phyloP scores from a whole-genome alignment of 2,888 invertebrate genomes.

The Mythimna loreyi region DNA sequence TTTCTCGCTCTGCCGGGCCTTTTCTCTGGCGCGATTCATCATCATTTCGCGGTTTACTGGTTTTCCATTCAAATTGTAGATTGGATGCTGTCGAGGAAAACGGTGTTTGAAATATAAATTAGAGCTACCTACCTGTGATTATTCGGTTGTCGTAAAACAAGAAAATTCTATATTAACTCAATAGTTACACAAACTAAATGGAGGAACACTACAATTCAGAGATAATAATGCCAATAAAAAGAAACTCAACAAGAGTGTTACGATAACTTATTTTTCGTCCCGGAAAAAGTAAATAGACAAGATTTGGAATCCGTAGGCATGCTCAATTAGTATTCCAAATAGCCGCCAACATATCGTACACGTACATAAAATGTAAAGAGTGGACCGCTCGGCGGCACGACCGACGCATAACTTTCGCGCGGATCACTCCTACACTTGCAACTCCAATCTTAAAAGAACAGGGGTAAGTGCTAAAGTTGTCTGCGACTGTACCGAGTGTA shows the following conservation, averaged over 20 bases:
- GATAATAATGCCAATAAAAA: slow-evolving; percentile 50
- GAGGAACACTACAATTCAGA: slow-evolving; percentile 13
- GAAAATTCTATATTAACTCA: slow-evolving; percentile 7
- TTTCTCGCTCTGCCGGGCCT: slow-evolving; percentile 82
- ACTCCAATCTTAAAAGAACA: slow-evolving; percentile 83
- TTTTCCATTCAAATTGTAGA: slow-evolving; percentile 86
- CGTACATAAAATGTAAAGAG: slow-evolving; percentile 89
- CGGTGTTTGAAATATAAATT: slow-evolving; percentile 65
- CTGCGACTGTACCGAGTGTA: slow-evolving; percentile 77
- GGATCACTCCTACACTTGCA: slow-evolving; percentile 73
- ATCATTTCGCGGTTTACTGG: slow-evolving; percentile 90
- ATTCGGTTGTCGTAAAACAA: slow-evolving; percentile 10
- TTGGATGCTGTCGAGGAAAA: slow-evolving; percentile 72
- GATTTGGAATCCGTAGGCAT: slow-evolving; percentile 80
- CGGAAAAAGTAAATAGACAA: slow-evolving; percentile 77
- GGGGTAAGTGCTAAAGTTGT: slow-evolving; percentile 84
- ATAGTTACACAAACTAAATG: background rate
- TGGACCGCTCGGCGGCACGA: slow-evolving; percentile 88
- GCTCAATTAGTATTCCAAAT: slow-evolving; percentile 90
- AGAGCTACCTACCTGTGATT: slow-evolving; percentile 61
- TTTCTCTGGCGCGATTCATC: slow-evolving; percentile 88
- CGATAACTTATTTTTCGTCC: slow-evolving; percentile 50
- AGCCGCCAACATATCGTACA: slow-evolving; percentile 89
- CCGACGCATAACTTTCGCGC: slow-evolving; percentile 87
- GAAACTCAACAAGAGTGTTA: slow-evolving; percentile 59